Evolutionary conservation across 2,888 invertebrate species (phyloP), one percentile per base, ranked within the genome.

Genomic region (Platycheirus rosarum): DNA sequence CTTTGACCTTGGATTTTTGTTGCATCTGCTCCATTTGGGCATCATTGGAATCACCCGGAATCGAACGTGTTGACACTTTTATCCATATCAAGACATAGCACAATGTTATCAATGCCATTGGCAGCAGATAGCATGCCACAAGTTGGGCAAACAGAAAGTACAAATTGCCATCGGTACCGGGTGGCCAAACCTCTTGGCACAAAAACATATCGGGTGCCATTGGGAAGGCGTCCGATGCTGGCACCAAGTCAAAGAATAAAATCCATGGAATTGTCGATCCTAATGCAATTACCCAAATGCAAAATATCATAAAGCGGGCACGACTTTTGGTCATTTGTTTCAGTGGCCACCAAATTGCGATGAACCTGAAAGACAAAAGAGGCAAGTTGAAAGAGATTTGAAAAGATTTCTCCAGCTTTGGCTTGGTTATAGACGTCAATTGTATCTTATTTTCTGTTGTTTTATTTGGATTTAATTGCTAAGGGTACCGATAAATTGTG

Each of bases 301-400:
- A 92, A 77, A 96, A 92, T 87, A 98, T 97, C 93, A 97, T 95
- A 89, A 96, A 92, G 65, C 97, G 93, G 8, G 97, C 97, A 14
- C 97, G 94, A 68, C 95, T 93, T 88, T 96, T 96, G 51, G 97
- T 97, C 91, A 98, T 96, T 90, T 97, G 97, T 88, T 96, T 96
- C 87, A 98, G 91, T 1, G 97, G 97, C 95, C 97, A 97, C 95
- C 98, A 97, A 87, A 98, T 98, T 49, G 98, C 98, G 86, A 98
- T 93, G 90, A 97, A 98, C 92, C 98, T 98, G 94, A 14, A 94
- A 92, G 37, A 71, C 35, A 57, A 49, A 74, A 55, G 23, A 42
- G 26, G 11, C n/a, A 26, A 37, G 6, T 8, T 29, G 13, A 42
- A 32, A 44, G n/a, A 20, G 13, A 13, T 37, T 51, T 70, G 55